Percentiles rank a stretch among this genome's conserved stretches.
Conservation (phyloP, 2,113 vertebrate genomes). For the Elanus axillaris region DNA sequence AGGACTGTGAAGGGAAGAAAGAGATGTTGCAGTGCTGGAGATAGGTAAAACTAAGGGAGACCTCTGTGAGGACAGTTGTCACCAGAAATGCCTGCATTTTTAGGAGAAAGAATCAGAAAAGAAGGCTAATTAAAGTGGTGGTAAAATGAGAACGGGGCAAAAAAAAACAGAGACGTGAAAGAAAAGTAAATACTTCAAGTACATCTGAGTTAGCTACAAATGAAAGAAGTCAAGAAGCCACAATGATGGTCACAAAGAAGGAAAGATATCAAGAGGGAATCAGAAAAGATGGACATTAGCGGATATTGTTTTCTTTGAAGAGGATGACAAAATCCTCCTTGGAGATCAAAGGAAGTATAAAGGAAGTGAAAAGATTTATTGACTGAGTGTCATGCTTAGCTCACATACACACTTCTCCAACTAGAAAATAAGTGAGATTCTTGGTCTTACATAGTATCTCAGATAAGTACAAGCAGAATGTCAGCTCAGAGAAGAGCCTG, state of each 20-base stretch:
- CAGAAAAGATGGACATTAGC: background rate
- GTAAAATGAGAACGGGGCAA: background rate
- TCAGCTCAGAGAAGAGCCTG: background rate
- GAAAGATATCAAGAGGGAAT: background rate
- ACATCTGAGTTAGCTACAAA: background rate
- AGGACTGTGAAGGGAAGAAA: background rate
- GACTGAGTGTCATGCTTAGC: background rate
- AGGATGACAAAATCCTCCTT: background rate
- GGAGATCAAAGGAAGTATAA: background rate
- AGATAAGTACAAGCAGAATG: background rate
- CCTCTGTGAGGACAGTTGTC: background rate
- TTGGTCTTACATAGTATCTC: background rate
- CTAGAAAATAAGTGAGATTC: background rate
- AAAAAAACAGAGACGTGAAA: background rate
- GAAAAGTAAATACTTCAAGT: background rate
- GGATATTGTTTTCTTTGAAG: background rate
- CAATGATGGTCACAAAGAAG: background rate
- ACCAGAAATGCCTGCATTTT: background rate
- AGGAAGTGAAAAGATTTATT: background rate
- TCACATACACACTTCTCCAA: background rate
- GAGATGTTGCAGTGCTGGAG: background rate
- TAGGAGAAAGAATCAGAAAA: background rate
- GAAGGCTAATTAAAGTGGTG: background rate
- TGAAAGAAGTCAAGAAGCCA: conserved; percentile 5
- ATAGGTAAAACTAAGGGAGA: background rate